A percentile compares a stretch with the other conserved stretches of the same genome.
Evolutionary conservation across 2,113 vertebrate genomes (phyloP).

Genomic region (Gadus chalcogrammus): DNA sequence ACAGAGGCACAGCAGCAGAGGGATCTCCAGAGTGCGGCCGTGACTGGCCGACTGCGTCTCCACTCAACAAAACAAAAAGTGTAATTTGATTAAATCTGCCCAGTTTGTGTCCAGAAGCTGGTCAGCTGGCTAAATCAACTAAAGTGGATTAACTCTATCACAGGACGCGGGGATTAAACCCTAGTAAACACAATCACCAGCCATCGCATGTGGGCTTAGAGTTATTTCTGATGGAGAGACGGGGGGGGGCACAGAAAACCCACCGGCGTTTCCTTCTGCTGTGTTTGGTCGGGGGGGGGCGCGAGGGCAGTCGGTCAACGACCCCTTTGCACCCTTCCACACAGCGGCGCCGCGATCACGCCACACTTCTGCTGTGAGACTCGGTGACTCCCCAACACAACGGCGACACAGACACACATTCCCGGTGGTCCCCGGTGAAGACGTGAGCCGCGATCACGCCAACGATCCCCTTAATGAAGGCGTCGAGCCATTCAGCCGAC

Average conservation of each 20-base stretch:
- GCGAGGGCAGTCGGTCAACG: not conserved
- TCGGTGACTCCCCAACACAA: constrained; percentile 12
- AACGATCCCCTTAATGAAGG: constrained; percentile 60
- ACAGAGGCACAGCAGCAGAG: constrained; percentile 32
- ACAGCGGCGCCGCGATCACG: not conserved
- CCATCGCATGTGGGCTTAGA: constrained; percentile 12
- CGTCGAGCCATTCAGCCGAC: constrained; percentile 57
- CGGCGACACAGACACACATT: constrained; percentile 11
- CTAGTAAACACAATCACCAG: constrained; percentile 57
- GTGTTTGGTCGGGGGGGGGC: no score
- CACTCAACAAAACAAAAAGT: constrained; percentile 42
- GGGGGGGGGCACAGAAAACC: no score
- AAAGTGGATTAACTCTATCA: constrained; percentile 71
- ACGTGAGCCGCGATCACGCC: constrained; percentile 38
- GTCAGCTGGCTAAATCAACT: constrained; percentile 59
- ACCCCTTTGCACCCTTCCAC: not conserved
- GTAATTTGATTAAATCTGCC: constrained; percentile 71
- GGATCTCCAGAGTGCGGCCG: constrained; percentile 45
- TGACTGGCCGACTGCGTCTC: constrained; percentile 48
- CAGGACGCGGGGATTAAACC: constrained; percentile 68
- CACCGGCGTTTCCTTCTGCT: no score
- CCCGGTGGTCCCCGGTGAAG: constrained; percentile 2
- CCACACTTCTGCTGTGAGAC: not conserved
- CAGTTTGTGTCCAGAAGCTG: constrained; percentile 64
- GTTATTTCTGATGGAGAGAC: not conserved